Evolutionary conservation across 2,888 invertebrate genomes (phyloP).

Genomic region (Cerceris ruficornis): DNA sequence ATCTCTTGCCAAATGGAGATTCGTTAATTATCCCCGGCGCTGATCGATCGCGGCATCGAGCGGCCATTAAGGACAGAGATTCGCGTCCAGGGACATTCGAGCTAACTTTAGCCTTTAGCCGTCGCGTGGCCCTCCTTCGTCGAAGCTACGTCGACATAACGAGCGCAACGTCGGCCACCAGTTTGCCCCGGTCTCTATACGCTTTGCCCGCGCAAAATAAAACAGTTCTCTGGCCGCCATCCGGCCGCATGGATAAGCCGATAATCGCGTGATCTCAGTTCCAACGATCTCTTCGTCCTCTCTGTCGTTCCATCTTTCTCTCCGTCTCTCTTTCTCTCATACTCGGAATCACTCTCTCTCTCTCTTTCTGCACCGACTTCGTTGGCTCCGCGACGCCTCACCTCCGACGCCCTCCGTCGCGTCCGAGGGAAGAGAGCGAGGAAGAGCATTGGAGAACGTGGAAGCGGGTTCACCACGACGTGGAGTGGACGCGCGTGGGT

Average conservation of each 20-base stretch:
- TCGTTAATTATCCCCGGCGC: slow-evolving; percentile 48
- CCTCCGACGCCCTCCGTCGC: too few relatives aligned
- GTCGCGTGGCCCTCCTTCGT: slow-evolving; percentile 42
- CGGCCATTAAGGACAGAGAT: slow-evolving; percentile 65
- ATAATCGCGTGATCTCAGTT: slow-evolving; percentile 58
- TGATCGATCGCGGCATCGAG: slow-evolving; percentile 56
- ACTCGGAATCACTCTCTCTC: too few relatives aligned
- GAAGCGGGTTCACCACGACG: slow-evolving; percentile 13
- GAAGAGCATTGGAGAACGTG: too few relatives aligned
- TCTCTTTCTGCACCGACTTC: too few relatives aligned
- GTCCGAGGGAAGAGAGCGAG: too few relatives aligned
- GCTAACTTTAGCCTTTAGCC: slow-evolving; percentile 80
- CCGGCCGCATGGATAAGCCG: slow-evolving; percentile 70
- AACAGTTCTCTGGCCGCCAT: slow-evolving; percentile 74
- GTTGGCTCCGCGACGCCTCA: too few relatives aligned
- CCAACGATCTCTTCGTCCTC: slow-evolving; percentile 13
- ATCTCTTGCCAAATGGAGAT: slow-evolving; percentile 32
- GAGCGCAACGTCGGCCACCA: slow-evolving; percentile 58
- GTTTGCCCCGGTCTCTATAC: slow-evolving; percentile 50
- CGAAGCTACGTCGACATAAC: slow-evolving; percentile 70
- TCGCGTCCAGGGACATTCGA: slow-evolving; percentile 78
- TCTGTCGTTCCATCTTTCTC: too few relatives aligned
- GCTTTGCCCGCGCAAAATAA: slow-evolving; percentile 74
- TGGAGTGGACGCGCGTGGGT: slow-evolving; percentile 66
- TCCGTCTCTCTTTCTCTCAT: neutral